Base-by-base conservation (phyloP, 2,888 invertebrate genomes). In the Apeira syringaria region DNA sequence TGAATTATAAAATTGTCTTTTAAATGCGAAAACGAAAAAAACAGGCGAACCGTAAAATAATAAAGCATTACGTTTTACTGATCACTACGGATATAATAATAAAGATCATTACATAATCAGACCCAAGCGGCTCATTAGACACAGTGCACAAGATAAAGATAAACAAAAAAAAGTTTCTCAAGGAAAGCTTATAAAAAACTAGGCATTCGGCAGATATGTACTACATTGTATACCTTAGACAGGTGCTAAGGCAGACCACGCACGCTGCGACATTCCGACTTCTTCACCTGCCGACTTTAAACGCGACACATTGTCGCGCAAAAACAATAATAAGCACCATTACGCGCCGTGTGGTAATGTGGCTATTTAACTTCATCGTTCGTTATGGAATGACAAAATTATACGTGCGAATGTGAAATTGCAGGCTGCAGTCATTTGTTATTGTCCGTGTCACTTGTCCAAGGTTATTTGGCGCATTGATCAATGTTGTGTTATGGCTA, bases 261-360 rank as follows among this genome's bases (percentile, higher is more conserved):
- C 56, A 56, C 56, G 53, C 42, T 50, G 54, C 53, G 39, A 36
- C 53, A 56, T 53, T 56, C 53, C 50, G 6, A 8, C 49, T 45
- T 40, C 45, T 43, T 47, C 68, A 64, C 59, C 66, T 63, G 61
- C 59, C 26, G 34, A 22, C 34, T 25, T 34, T 69, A 61, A 25
- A 37, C 58, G 55, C 63, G 54, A 61, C 63, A 50, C 53, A 40
- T 53, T 61, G 61, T 46, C 57, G 44, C 47, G 60, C 73, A 85
- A 84, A 82, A 84, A 83, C 68, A 51, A 45, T 74, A 68, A 67
- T 64, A 42, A 56, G 43, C 59, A 55, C 59, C 57, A 65, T 63
- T 61, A 61, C 59, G 31, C 38, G 56, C 58, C 65, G 62, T 60
- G 64, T 58, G 60, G 54, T 44, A 32, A 46, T 53, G 55, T 52